Conservation (phyloP, 2,113 vertebrate species). For the Nothoprocta perdicaria region DNA sequence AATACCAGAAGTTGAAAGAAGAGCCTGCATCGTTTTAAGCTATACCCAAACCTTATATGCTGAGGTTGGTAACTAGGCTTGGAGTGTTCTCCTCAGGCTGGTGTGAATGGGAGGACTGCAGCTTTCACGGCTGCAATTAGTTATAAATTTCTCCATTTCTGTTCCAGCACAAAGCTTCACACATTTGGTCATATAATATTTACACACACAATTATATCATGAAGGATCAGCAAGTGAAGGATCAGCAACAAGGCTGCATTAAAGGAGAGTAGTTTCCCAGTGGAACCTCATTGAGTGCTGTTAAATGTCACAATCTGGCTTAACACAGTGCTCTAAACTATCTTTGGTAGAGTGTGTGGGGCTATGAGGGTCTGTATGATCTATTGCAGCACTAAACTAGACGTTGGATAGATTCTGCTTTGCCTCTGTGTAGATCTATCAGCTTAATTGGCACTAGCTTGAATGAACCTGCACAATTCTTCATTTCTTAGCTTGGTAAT, state of each 20-base stretch:
- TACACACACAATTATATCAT: rapidly evolving
- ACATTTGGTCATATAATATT: background rate
- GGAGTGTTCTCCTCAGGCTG: background rate
- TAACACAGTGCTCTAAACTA: background rate
- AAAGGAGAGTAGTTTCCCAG: background rate
- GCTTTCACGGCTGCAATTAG: background rate
- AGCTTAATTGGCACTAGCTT: background rate
- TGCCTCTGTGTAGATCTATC: background rate
- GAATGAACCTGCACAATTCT: background rate
- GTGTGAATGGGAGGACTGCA: background rate
- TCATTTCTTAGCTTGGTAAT: background rate
- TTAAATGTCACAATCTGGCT: background rate
- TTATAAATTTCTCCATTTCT: background rate
- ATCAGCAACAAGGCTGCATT: background rate
- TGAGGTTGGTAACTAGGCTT: background rate
- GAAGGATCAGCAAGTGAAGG: no score
- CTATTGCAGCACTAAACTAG: background rate
- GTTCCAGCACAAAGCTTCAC: background rate
- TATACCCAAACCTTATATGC: background rate
- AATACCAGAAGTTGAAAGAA: background rate
- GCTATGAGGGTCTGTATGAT: background rate
- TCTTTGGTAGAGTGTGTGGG: background rate
- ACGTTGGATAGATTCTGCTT: background rate
- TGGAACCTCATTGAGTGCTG: background rate
- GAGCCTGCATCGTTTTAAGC: background rate